Conservation (phyloP, 2,888 invertebrate genomes). For the Mantis religiosa region DNA sequence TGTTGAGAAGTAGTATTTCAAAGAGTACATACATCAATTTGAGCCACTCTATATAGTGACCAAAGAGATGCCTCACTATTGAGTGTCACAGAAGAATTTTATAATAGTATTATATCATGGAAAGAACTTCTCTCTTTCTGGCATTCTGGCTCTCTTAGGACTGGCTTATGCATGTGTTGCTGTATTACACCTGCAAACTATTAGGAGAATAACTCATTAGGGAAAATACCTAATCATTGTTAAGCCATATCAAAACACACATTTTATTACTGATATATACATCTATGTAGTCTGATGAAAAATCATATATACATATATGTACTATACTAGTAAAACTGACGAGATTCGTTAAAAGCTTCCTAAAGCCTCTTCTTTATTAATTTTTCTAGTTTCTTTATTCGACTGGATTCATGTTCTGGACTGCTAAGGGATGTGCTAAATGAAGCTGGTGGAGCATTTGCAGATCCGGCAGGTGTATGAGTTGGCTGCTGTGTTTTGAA, state of each 20-base stretch:
- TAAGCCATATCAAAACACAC: neutral
- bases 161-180: too few relatives aligned
- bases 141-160: too few relatives aligned
- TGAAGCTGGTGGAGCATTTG: conserved; percentile 24
- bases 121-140: too few relatives aligned
- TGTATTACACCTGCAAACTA: too few relatives aligned
- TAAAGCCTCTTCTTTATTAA: conserved; percentile 51
- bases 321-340: neutral
- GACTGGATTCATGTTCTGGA: conserved; percentile 48
- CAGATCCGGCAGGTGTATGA: neutral
- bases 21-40: too few relatives aligned
- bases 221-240: neutral
- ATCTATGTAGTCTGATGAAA: neutral
- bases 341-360: neutral
- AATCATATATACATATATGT: neutral
- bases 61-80: too few relatives aligned
- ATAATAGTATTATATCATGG: too few relatives aligned
- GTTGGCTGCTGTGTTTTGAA: conserved; percentile 39
- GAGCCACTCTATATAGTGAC: too few relatives aligned
- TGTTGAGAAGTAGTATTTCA: too few relatives aligned
- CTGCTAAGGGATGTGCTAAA: conserved; percentile 31
- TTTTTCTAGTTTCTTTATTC: conserved; percentile 57
- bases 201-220: neutral
- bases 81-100: too few relatives aligned
- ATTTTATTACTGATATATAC: neutral